These are phyloP conservation scores for Cottus gobio DNA, from an alignment of 2,113 vertebrate genomes.

Conservation along the genomic window DNA sequence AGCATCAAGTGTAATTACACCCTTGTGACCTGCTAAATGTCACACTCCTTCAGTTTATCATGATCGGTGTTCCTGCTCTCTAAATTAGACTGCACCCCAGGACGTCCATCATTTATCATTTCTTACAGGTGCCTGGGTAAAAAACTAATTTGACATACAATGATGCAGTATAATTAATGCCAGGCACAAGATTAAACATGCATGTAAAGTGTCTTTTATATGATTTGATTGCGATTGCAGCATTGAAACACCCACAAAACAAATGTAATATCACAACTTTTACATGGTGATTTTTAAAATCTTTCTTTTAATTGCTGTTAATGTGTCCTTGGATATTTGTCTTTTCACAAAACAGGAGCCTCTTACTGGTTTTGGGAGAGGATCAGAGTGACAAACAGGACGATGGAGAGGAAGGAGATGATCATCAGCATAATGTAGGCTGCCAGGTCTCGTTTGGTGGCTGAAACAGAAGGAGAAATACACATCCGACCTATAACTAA, in stretches of 20 bases:
- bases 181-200: background rate
- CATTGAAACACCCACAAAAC: background rate
- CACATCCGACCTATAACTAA: conserved; percentile 19
- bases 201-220: background rate
- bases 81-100: conserved; percentile 17
- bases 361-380: conserved; percentile 90
- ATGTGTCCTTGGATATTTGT: background rate
- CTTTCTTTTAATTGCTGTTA: background rate
- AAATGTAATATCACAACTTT: background rate
- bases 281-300: too few species aligned
- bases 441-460: conserved; percentile 67
- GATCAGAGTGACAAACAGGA: conserved; percentile 87
- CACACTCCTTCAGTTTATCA: conserved; percentile 32
- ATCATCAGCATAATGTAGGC: conserved; percentile 86
- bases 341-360: background rate
- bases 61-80: conserved; percentile 3
- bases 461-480: conserved; percentile 78
- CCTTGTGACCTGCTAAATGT: conserved; percentile 58
- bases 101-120: conserved; percentile 49
- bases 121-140: background rate
- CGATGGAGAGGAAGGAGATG: conserved; percentile 85
- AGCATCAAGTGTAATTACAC: conserved; percentile 49
- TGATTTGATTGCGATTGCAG: background rate
- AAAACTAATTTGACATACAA: background rate
- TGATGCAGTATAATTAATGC: background rate